Evolutionary conservation across 2,113 vertebrate genomes (phyloP).

Genomic region (Nothobranchius furzeri): DNA sequence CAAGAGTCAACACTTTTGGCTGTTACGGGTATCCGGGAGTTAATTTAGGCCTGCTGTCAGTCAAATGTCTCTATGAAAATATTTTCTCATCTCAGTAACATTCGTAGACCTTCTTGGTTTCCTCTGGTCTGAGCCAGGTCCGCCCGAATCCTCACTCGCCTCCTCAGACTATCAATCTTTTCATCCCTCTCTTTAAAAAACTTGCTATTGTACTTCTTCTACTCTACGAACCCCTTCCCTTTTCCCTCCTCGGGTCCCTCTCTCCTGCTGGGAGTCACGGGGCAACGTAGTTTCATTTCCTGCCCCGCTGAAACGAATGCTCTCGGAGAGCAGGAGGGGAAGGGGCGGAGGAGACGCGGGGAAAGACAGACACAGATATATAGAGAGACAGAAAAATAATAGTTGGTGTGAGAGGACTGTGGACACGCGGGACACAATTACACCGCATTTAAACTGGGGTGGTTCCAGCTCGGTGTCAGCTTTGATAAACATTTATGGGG

Average conservation of each 20-base stretch:
- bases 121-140: slow-evolving; percentile 21
- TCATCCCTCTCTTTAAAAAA: slow-evolving; percentile 21
- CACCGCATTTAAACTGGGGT: slow-evolving; percentile 73
- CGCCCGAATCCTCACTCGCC: slow-evolving; percentile 23
- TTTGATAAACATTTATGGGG: slow-evolving; percentile 86
- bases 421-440: slow-evolving; percentile 36
- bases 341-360: neutral
- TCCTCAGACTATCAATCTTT: slow-evolving; percentile 43
- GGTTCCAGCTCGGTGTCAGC: slow-evolving; percentile 82
- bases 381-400: slow-evolving; percentile 42
- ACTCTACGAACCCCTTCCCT: slow-evolving; percentile 41
- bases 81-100: slow-evolving; percentile 40
- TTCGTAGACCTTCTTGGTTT: slow-evolving; percentile 31
- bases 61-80: slow-evolving; percentile 47
- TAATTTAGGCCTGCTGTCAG: slow-evolving; percentile 44
- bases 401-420: slow-evolving; percentile 49
- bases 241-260: slow-evolving; percentile 30
- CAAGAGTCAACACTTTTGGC: slow-evolving; percentile 12
- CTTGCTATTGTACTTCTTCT: slow-evolving; percentile 22
- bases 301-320: slow-evolving; percentile 73
- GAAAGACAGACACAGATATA: slow-evolving; percentile 26
- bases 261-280: slow-evolving; percentile 61
- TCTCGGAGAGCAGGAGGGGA: slow-evolving; percentile 22
- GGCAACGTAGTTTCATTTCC: slow-evolving; percentile 76
- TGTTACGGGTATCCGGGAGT: slow-evolving; percentile 17